These are phyloP conservation scores for Rutpela maculata DNA, from an alignment of 2,888 invertebrate genomes.

Conservation along the genomic window DNA sequence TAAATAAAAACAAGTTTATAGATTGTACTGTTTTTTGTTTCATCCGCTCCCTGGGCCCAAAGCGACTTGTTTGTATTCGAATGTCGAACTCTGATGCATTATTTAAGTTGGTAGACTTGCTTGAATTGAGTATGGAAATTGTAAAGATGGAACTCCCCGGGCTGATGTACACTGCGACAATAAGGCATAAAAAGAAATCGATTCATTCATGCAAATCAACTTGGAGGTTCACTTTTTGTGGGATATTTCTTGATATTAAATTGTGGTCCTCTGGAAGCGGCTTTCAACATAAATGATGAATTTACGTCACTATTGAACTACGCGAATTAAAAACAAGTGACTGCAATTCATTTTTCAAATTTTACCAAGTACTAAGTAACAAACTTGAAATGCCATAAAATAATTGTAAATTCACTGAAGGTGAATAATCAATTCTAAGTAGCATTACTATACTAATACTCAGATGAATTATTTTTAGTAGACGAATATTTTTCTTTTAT, in stretches of 20 bases:
- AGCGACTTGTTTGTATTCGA: slow-evolving; percentile 59
- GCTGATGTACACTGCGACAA: slow-evolving; percentile 33
- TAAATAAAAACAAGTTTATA: slow-evolving; percentile 64
- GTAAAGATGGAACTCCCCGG: slow-evolving; percentile 49
- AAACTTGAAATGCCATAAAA: no score
- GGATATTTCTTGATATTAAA: slow-evolving; percentile 32
- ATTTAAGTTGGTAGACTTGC: slow-evolving; percentile 59
- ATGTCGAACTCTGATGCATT: slow-evolving; percentile 62
- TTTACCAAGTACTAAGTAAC: no score
- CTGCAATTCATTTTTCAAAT: no score
- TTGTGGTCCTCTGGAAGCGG: slow-evolving; percentile 14
- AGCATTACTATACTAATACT: no score
- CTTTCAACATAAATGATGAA: not conserved
- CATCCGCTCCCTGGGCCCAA: slow-evolving; percentile 34
- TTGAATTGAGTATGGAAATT: slow-evolving; percentile 56
- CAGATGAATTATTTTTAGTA: no score
- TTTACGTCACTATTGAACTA: no score
- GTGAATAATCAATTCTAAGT: no score
- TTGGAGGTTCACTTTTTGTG: slow-evolving; percentile 18
- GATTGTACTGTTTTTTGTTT: slow-evolving; percentile 60
- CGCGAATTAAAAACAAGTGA: no score
- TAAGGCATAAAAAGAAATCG: slow-evolving; percentile 51
- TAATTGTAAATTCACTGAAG: no score
- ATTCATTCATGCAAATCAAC: slow-evolving; percentile 50
- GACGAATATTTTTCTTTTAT: no score